A percentile compares a stretch with the other conserved stretches of the same genome.
Conservation (phyloP, 2,113 vertebrate species). For the Cairina moschata region DNA sequence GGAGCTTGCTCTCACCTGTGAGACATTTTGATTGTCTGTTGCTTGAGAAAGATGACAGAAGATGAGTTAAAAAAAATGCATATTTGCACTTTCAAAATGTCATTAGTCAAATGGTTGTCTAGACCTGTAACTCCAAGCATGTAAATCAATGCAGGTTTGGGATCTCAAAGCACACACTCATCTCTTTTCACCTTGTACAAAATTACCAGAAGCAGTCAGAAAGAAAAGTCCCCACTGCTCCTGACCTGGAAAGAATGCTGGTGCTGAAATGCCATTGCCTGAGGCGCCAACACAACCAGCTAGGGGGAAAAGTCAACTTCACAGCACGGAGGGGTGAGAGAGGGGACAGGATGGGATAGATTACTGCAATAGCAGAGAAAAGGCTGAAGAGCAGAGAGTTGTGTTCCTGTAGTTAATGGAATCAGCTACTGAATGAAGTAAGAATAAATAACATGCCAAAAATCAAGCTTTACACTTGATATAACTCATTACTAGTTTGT, state of each 20-base stretch:
- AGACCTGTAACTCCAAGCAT: not conserved
- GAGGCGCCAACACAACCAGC: constrained; percentile 6
- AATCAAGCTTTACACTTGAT: not conserved
- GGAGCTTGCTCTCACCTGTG: not conserved
- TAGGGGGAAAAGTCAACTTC: not conserved
- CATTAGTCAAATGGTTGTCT: constrained; percentile 25
- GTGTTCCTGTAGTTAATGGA: not conserved
- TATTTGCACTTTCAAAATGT: constrained; percentile 38
- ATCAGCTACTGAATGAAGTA: not conserved
- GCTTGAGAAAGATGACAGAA: not conserved
- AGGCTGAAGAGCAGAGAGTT: not conserved
- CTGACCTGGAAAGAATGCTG: not conserved
- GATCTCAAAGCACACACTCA: not conserved
- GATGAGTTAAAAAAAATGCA: not conserved
- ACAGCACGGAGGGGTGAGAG: not conserved
- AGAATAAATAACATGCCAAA: not conserved
- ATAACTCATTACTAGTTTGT: not conserved
- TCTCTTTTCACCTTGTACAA: constrained; percentile 1
- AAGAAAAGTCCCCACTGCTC: constrained; percentile 30
- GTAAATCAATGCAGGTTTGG: not conserved
- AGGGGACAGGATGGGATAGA: not conserved
- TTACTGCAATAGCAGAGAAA: not conserved
- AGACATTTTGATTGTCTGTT: not conserved
- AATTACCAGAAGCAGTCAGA: constrained; percentile 20
- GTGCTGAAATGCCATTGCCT: not conserved